A percentile compares a stretch with the other conserved stretches of the same genome.
These are phyloP conservation scores for Scartelaos histophorus DNA, from an alignment of 2,113 vertebrate species.

Conservation along the genomic window DNA sequence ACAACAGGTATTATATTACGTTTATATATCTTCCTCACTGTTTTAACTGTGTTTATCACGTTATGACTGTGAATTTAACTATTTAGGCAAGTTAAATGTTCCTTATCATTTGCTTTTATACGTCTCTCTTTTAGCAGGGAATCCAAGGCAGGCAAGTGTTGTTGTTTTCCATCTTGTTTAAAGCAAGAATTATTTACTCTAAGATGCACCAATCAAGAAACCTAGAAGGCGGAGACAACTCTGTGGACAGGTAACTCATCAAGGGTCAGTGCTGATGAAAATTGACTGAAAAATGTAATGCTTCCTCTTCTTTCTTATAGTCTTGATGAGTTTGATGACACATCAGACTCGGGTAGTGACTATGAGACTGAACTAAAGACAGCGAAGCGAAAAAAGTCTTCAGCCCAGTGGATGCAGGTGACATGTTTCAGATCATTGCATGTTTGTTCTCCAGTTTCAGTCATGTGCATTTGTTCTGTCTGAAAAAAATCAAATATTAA, in stretches of 20 bases:
- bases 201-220: background rate
- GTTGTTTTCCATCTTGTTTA: background rate
- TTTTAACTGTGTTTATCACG: background rate
- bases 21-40: background rate
- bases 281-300: background rate
- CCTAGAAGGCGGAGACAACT: slow-evolving; percentile 32
- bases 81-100: too few relatives aligned
- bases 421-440: background rate
- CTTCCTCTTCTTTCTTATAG: slow-evolving; percentile 34
- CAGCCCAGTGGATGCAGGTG: slow-evolving; percentile 20
- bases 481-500: background rate
- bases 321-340: slow-evolving; percentile 48
- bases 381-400: slow-evolving; percentile 58
- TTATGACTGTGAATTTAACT: too few relatives aligned
- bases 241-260: slow-evolving; percentile 56
- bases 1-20: background rate
- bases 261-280: background rate
- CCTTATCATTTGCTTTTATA: too few relatives aligned
- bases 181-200: background rate
- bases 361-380: slow-evolving; percentile 64
- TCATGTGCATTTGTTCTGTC: background rate
- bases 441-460: background rate
- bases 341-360: slow-evolving; percentile 73
- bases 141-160: too few relatives aligned
- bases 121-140: too few relatives aligned